Percentiles rank a stretch among this genome's conserved stretches.
Evolutionary conservation across 2,888 invertebrate genomes (phyloP).

Genomic region (Athalia cordata): DNA sequence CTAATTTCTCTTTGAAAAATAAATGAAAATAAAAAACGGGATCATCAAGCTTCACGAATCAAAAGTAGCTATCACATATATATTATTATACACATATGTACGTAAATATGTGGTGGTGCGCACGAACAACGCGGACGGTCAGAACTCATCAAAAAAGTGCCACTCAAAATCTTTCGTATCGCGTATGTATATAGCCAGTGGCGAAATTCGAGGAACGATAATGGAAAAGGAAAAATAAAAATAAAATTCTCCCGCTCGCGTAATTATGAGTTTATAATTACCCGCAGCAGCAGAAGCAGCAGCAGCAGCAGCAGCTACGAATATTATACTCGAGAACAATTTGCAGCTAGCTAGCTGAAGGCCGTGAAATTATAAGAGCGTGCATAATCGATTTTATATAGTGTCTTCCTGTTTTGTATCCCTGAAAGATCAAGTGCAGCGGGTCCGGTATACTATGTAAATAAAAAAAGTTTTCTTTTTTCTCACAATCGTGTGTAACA

Average conservation of each 20-base stretch:
- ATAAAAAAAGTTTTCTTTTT: too few species aligned
- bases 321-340: not conserved
- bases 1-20: slow-evolving; percentile 49
- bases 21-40: slow-evolving; percentile 33
- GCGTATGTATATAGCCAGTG: not conserved
- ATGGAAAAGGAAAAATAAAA: not conserved
- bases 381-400: slow-evolving; percentile 26
- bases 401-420: not conserved
- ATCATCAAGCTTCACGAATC: slow-evolving; percentile 28
- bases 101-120: not conserved
- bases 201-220: not conserved
- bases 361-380: slow-evolving; percentile 32
- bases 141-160: not conserved
- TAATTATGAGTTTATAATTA: slow-evolving; percentile 31
- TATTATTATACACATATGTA: not conserved
- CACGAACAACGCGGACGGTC: not conserved
- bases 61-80: not conserved
- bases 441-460: too few species aligned
- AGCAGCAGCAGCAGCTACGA: not conserved
- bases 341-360: not conserved
- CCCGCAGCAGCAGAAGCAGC: not conserved
- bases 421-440: not conserved
- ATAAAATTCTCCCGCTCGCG: slow-evolving; percentile 3
- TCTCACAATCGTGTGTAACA: not conserved
- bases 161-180: slow-evolving; percentile 1